phyloP scores from a whole-genome alignment of 2,888 invertebrate genomes.

The Ochlodes sylvanus region DNA sequence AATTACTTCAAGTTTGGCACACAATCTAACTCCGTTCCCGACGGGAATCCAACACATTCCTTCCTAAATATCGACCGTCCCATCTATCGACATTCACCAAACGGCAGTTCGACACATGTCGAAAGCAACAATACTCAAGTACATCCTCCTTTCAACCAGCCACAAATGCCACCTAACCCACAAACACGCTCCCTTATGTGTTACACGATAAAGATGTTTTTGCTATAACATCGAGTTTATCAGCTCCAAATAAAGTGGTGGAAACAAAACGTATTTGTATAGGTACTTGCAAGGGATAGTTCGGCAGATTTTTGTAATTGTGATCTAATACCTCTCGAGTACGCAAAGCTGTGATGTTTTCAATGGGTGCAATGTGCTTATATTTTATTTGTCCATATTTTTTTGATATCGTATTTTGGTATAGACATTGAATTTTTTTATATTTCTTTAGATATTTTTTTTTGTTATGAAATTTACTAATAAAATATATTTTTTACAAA shows the following conservation, averaged over 20 bases:
- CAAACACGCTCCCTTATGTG: constrained; percentile 42
- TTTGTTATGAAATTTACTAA: too few relatives aligned
- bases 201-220: constrained; percentile 21
- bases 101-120: constrained; percentile 77
- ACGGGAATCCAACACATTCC: constrained; percentile 38
- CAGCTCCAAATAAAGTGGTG: neutral
- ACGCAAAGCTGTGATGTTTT: constrained; percentile 50
- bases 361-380: constrained; percentile 44
- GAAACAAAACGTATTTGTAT: constrained; percentile 56
- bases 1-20: too few relatives aligned
- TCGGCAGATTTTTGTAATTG: constrained; percentile 75
- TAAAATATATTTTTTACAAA: too few relatives aligned
- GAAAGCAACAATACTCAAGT: constrained; percentile 67
- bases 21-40: constrained; percentile 1
- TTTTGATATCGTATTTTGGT: constrained; percentile 19
- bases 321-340: constrained; percentile 71
- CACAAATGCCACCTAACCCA: constrained; percentile 1
- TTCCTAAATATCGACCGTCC: constrained; percentile 44
- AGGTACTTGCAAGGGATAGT: constrained; percentile 75
- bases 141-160: constrained; percentile 63
- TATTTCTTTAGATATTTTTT: too few relatives aligned
- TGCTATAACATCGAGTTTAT: neutral
- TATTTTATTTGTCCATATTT: constrained; percentile 39
- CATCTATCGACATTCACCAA: constrained; percentile 32
- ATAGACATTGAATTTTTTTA: too few relatives aligned